Conservation (phyloP, 2,797 vertebrate species). For the Falco berigora region DNA sequence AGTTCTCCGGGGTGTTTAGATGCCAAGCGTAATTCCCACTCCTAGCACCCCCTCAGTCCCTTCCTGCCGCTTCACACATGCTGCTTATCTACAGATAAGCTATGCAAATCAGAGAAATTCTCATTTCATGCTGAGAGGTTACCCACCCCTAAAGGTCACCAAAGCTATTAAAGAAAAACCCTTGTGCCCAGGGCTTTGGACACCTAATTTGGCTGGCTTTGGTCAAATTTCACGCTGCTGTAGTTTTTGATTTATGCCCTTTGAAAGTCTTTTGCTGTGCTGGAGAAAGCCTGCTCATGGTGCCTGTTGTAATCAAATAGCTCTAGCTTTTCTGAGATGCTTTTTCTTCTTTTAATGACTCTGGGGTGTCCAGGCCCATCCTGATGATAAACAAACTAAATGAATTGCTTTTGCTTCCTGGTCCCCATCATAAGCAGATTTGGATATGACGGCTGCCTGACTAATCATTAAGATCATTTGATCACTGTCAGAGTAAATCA, state of each 20-base stretch:
- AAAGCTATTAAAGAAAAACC: slow-evolving; percentile 7
- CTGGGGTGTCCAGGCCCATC: background rate
- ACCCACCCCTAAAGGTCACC: slow-evolving; percentile 4
- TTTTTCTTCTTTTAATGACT: slow-evolving; percentile 5
- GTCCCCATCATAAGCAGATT: background rate
- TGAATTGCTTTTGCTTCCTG: slow-evolving; percentile 23
- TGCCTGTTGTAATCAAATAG: slow-evolving; percentile 11
- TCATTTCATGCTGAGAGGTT: background rate
- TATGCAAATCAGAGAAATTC: background rate
- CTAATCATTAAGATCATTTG: slow-evolving; percentile 14
- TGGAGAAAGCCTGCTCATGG: background rate
- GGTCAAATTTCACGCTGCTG: slow-evolving; percentile 38
- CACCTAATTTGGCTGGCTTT: slow-evolving; percentile 39
- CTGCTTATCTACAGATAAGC: background rate
- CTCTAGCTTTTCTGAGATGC: background rate
- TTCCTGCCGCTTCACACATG: background rate
- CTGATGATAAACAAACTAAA: slow-evolving; percentile 29
- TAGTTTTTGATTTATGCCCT: slow-evolving; percentile 26
- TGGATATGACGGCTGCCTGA: slow-evolving; percentile 4
- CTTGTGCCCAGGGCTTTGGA: background rate
- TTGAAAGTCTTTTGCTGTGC: slow-evolving; percentile 1
- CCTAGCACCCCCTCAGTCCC: background rate
- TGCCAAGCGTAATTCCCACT: background rate
- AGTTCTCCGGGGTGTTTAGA: background rate
- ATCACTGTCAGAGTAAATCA: slow-evolving; percentile 33